These are phyloP conservation scores for Andricus quercusramuli DNA, from an alignment of 2,888 invertebrate species.

Conservation along the genomic window DNA sequence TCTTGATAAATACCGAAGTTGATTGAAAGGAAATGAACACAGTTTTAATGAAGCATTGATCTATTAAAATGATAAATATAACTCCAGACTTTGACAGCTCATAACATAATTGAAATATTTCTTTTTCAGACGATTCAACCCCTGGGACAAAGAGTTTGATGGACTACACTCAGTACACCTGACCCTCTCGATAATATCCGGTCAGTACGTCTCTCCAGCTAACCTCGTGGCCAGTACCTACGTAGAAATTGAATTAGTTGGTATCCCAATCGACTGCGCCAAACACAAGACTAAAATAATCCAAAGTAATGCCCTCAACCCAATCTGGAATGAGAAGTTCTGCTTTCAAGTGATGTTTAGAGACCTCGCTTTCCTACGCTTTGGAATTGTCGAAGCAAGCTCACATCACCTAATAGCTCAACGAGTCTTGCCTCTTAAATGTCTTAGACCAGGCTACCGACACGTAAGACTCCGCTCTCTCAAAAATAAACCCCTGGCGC, in stretches of 20 bases:
- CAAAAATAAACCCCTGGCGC: conserved; percentile 91
- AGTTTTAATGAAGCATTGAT: not conserved
- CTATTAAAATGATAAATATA: no score
- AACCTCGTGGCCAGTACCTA: conserved; percentile 89
- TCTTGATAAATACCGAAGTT: conserved; percentile 16
- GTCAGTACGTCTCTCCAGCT: conserved; percentile 92
- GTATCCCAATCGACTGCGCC: conserved; percentile 93
- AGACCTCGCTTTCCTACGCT: conserved; percentile 93
- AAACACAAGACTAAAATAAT: conserved; percentile 93
- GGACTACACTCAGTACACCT: conserved; percentile 91
- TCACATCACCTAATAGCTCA: conserved; percentile 93
- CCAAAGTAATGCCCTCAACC: conserved; percentile 92
- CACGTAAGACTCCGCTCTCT: conserved; percentile 91
- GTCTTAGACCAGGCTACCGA: conserved; percentile 92
- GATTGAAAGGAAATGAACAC: not conserved
- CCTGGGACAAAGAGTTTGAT: conserved; percentile 95
- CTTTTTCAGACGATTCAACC: conserved; percentile 87
- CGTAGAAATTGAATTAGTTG: conserved; percentile 94
- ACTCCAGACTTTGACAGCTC: no score
- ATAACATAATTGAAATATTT: not conserved
- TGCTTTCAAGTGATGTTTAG: conserved; percentile 91
- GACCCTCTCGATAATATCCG: conserved; percentile 90
- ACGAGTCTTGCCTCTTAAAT: conserved; percentile 91
- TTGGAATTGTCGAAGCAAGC: conserved; percentile 91
- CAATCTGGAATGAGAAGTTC: conserved; percentile 95